Evolutionary conservation across 2,113 vertebrate genomes (phyloP).

Genomic region (cattle (Bos taurus)): DNA sequence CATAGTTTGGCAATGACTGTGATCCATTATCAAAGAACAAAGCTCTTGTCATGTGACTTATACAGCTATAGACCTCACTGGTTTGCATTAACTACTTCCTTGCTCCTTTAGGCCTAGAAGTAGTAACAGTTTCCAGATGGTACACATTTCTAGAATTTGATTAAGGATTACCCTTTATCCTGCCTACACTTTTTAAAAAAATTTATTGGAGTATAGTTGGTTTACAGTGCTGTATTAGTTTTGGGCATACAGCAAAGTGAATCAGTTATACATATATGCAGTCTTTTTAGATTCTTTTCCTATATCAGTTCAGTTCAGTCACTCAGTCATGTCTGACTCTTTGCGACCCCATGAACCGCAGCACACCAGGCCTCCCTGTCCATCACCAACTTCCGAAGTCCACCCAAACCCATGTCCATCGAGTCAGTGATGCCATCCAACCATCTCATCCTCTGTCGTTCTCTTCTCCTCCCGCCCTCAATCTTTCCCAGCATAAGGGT

Average conservation of each 20-base stretch:
- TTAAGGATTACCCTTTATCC: not conserved
- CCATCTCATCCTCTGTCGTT: not conserved
- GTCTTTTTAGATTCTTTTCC: not conserved
- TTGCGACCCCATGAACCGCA: not conserved
- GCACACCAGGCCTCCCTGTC: not conserved
- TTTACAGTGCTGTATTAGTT: not conserved
- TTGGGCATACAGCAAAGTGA: not conserved
- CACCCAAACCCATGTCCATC: not conserved
- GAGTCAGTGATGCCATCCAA: not conserved
- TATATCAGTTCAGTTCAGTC: not conserved
- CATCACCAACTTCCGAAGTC: not conserved
- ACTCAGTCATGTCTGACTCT: rapidly evolving
- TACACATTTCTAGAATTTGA: not conserved
- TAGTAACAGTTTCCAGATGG: not conserved
- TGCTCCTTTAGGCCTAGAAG: not conserved
- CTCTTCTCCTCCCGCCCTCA: not conserved
- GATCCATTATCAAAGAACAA: not conserved
- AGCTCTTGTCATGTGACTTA: not conserved
- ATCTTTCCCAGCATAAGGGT: not conserved
- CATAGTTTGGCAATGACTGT: not conserved
- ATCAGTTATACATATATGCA: not conserved
- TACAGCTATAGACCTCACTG: not conserved
- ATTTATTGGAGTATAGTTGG: not conserved
- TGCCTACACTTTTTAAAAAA: not conserved
- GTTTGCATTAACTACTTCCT: not conserved